Evolutionary conservation across 2,888 invertebrate species (phyloP).

Genomic region (Muschampia plurimacula): DNA sequence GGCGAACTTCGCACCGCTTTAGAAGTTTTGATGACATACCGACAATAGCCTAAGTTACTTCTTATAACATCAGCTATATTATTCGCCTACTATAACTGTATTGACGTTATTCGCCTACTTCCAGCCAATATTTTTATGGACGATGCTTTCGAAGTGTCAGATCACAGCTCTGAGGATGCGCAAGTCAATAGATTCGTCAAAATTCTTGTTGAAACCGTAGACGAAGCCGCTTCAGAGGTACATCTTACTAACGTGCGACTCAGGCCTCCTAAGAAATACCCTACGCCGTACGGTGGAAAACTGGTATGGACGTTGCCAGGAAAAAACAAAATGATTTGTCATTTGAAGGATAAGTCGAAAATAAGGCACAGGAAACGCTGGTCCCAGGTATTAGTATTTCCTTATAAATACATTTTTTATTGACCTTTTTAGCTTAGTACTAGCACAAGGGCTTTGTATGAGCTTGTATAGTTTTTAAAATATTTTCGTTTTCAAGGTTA

Average conservation of each 20-base stretch:
- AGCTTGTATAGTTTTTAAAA: no score
- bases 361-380: constrained; percentile 96
- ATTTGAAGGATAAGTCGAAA: constrained; percentile 95
- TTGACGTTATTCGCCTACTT: constrained; percentile 10
- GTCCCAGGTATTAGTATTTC: constrained; percentile 89
- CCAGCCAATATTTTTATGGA: constrained; percentile 94
- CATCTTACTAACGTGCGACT: constrained; percentile 87
- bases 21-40: no score
- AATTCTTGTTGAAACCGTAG: constrained; percentile 89
- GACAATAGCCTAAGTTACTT: no score
- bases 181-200: constrained; percentile 94
- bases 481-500: no score
- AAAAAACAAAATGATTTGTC: constrained; percentile 93
- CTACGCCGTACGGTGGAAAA: constrained; percentile 95
- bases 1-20: no score
- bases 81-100: no score
- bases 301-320: constrained; percentile 94
- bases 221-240: constrained; percentile 90
- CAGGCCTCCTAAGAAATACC: constrained; percentile 89
- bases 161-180: constrained; percentile 88
- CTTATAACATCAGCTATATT: no score
- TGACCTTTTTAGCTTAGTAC: no score
- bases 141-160: constrained; percentile 90
- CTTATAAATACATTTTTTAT: not conserved
- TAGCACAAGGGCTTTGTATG: no score